Conservation (phyloP, 2,113 vertebrate genomes). For the Lipotes vexillifer region DNA sequence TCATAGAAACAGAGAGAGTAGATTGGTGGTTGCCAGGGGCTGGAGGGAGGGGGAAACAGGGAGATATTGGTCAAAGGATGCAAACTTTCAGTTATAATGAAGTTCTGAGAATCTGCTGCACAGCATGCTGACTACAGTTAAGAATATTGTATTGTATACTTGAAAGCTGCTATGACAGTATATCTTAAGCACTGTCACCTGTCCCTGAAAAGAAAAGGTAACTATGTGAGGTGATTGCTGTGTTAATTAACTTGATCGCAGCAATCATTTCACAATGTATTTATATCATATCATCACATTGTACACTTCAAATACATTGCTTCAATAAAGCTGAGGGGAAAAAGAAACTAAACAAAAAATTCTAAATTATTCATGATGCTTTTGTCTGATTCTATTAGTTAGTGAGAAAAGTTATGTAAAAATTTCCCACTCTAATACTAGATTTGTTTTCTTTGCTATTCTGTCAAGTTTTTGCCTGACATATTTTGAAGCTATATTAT, state of each 20-base stretch:
- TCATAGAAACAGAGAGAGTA: background rate
- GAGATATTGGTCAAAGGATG: background rate
- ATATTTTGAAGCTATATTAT: background rate
- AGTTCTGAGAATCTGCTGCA: background rate
- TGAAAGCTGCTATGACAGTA: no score
- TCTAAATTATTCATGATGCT: background rate
- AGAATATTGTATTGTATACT: background rate
- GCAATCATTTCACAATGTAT: no score
- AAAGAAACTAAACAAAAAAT: background rate
- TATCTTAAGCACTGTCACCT: background rate
- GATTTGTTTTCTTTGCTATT: background rate
- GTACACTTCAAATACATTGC: background rate
- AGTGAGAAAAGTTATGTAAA: background rate
- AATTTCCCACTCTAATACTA: background rate
- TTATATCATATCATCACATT: background rate
- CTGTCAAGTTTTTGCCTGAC: background rate
- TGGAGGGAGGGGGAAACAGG: no score
- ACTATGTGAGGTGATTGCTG: background rate
- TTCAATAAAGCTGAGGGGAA: background rate
- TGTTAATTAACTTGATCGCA: background rate
- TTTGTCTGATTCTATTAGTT: background rate
- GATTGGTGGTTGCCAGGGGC: background rate
- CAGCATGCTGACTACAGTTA: background rate
- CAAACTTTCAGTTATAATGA: background rate
- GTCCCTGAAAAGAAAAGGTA: background rate